Evolutionary conservation across 2,113 vertebrate species (phyloP).

Genomic region (Piprites chloris): DNA sequence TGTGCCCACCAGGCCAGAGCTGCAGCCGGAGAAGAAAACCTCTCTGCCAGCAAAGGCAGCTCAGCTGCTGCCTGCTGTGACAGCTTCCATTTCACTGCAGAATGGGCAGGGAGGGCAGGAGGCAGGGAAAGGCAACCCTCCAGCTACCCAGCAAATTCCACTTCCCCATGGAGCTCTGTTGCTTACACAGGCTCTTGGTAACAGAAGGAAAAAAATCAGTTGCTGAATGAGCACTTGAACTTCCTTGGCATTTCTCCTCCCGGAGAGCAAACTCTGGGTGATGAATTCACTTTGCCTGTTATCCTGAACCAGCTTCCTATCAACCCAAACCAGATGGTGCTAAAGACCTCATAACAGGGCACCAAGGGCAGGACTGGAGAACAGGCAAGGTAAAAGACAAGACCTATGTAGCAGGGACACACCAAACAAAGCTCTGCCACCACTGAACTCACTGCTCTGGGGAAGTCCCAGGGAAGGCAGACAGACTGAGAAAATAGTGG

Average conservation of each 20-base stretch:
- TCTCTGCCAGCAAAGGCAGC: not conserved
- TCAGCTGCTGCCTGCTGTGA: not conserved
- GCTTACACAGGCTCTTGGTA: not conserved
- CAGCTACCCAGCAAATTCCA: not conserved
- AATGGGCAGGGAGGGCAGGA: not conserved
- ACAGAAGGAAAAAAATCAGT: not conserved
- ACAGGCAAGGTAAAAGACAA: not conserved
- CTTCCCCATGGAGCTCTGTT: not conserved
- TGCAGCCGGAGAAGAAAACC: not conserved
- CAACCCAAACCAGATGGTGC: not conserved
- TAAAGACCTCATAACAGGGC: not conserved
- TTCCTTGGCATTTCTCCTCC: not conserved
- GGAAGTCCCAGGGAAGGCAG: not conserved
- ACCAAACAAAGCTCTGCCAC: not conserved
- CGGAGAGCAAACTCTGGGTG: not conserved
- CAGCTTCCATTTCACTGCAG: slow-evolving; percentile 13
- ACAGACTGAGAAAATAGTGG: rapidly evolving
- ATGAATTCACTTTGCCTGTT: not conserved
- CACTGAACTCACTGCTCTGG: not conserved
- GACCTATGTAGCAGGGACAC: not conserved
- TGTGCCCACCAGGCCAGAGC: not conserved
- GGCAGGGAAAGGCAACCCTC: not conserved
- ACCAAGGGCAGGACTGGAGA: not conserved
- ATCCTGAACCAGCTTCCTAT: not conserved
- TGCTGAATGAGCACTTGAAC: not conserved